phyloP scores from a whole-genome alignment of 2,888 invertebrate genomes.

The Entomobrya proxima region DNA sequence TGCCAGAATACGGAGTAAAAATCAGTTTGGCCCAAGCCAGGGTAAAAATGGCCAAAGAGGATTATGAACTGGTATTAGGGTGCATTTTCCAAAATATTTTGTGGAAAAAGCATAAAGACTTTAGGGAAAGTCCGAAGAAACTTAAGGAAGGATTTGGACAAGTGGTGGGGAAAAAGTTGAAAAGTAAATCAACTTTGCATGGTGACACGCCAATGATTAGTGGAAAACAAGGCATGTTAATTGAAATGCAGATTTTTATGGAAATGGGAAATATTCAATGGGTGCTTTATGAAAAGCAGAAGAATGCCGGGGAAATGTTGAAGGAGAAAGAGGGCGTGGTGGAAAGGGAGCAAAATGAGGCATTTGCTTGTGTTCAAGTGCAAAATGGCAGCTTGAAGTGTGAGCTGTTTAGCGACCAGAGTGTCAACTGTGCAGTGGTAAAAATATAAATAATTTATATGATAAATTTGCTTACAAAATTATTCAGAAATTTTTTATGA shows the following conservation, averaged over 20 bases:
- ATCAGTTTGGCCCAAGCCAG: slow-evolving; percentile 84
- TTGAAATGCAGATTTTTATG: slow-evolving; percentile 61
- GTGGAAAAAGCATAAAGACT: slow-evolving; percentile 36
- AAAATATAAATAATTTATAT: too few relatives aligned
- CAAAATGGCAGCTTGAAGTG: slow-evolving; percentile 60
- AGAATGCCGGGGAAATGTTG: background rate
- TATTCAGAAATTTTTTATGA: background rate
- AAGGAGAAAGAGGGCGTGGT: slow-evolving; percentile 60
- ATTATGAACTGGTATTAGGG: slow-evolving; percentile 90
- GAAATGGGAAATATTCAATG: slow-evolving; percentile 67
- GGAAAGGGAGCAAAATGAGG: slow-evolving; percentile 60
- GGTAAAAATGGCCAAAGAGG: slow-evolving; percentile 82
- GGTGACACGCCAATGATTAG: slow-evolving; percentile 52
- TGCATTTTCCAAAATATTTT: slow-evolving; percentile 90
- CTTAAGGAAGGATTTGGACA: background rate
- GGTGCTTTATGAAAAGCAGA: background rate
- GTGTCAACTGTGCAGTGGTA: slow-evolving; percentile 69
- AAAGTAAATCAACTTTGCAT: slow-evolving; percentile 44
- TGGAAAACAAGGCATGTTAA: slow-evolving; percentile 42
- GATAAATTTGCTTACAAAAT: background rate
- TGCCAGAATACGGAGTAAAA: slow-evolving; percentile 90
- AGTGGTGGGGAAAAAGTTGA: slow-evolving; percentile 49
- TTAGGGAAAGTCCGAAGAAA: slow-evolving; percentile 27
- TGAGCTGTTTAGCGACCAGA: slow-evolving; percentile 67
- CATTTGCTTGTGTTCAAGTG: slow-evolving; percentile 74